These are phyloP conservation scores for Brachypalpus laphriformis DNA, from an alignment of 2,888 invertebrate genomes.

Conservation along the genomic window DNA sequence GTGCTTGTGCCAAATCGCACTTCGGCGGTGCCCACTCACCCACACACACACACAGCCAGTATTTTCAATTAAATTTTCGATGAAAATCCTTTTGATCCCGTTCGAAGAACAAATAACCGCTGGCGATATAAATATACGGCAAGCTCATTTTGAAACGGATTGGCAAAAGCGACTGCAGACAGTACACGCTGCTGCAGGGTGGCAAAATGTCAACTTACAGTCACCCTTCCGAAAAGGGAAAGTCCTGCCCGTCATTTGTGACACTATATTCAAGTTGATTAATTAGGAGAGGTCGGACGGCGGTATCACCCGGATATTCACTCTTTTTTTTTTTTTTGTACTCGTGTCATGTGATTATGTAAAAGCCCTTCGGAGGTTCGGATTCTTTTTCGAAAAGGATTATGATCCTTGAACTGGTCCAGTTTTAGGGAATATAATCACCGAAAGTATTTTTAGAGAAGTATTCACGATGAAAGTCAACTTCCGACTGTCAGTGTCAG, in stretches of 20 bases:
- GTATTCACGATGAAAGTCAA: conserved; percentile 69
- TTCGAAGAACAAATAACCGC: conserved; percentile 69
- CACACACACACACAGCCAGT: conserved; percentile 43
- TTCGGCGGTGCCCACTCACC: conserved; percentile 40
- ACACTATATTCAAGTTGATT: conserved; percentile 55
- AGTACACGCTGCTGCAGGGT: conserved; percentile 52
- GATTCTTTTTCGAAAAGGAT: background rate
- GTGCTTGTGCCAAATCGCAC: conserved; percentile 53
- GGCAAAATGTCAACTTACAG: conserved; percentile 58
- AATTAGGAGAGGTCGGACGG: conserved; percentile 41
- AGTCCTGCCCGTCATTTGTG: conserved; percentile 56
- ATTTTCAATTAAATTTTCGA: conserved; percentile 72
- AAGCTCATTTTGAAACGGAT: conserved; percentile 58
- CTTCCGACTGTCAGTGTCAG: conserved; percentile 66
- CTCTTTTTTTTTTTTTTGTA: background rate
- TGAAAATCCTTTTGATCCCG: conserved; percentile 73
- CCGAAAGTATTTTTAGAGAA: conserved; percentile 42
- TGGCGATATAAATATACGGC: conserved; percentile 62
- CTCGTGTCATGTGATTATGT: conserved; percentile 19
- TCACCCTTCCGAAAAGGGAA: conserved; percentile 56
- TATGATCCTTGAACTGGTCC: background rate
- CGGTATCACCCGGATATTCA: conserved; percentile 20
- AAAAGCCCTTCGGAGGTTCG: conserved; percentile 26
- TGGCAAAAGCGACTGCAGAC: conserved; percentile 45
- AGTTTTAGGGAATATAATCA: conserved; percentile 16